Conservation (phyloP, 2,888 invertebrate species). For the Antheraea yamamai region DNA sequence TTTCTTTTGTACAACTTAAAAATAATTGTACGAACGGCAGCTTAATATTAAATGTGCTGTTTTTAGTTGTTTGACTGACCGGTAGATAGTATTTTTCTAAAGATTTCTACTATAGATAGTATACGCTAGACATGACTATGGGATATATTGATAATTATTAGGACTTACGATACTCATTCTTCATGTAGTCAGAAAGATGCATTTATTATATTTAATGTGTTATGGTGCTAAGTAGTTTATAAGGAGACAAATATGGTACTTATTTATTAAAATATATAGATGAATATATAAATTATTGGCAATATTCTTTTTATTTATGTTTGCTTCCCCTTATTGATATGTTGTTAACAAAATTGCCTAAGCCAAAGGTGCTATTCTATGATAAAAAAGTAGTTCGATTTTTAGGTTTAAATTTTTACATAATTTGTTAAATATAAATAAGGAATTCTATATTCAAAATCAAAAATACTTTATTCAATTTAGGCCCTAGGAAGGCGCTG, state of each 20-base stretch:
- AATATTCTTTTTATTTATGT: not conserved
- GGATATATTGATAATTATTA: constrained; percentile 27
- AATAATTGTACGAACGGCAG: not conserved
- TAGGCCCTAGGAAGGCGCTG: no score
- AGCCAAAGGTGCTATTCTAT: no score
- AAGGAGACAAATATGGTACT: constrained; percentile 18
- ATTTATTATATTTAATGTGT: constrained; percentile 67
- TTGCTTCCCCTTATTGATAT: not conserved
- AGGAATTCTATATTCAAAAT: no score
- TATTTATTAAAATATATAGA: constrained; percentile 24
- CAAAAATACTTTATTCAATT: no score
- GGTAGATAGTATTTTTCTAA: constrained; percentile 20
- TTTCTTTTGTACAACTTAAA: constrained; percentile 15
- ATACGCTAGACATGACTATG: constrained; percentile 17
- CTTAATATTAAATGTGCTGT: not conserved
- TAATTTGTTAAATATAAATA: no score
- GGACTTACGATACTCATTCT: constrained; percentile 68
- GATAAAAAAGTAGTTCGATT: no score
- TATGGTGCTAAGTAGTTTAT: constrained; percentile 59
- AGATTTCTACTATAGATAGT: not conserved
- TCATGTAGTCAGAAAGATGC: constrained; percentile 68
- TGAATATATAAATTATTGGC: constrained; percentile 23
- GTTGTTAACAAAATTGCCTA: not conserved
- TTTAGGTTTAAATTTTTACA: no score
- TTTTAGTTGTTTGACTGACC: constrained; percentile 33